Evolutionary conservation across 2,113 vertebrate genomes (phyloP).

Genomic region (Atlantisia rogersi): DNA sequence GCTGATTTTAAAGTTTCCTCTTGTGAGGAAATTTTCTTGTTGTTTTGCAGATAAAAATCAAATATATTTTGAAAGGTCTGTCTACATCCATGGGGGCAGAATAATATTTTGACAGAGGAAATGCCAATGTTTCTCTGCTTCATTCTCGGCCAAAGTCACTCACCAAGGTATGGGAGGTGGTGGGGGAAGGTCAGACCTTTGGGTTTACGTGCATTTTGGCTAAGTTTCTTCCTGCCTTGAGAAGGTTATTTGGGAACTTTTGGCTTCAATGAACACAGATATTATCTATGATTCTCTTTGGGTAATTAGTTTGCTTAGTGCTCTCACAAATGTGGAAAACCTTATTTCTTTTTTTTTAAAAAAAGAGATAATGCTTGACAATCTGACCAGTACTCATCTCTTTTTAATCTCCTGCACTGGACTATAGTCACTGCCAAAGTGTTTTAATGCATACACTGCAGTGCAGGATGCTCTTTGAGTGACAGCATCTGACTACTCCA

Average conservation of each 20-base stretch:
- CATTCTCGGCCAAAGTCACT: slow-evolving; percentile 16
- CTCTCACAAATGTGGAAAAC: neutral
- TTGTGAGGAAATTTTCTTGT: slow-evolving; percentile 53
- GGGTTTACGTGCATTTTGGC: slow-evolving; percentile 3
- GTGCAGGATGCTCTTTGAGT: neutral
- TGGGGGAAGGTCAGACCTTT: slow-evolving; percentile 10
- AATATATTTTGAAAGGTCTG: slow-evolving; percentile 52
- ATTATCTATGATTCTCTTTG: neutral
- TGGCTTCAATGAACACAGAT: neutral
- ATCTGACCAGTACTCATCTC: neutral
- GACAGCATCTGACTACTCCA: neutral
- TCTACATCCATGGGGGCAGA: slow-evolving; percentile 40
- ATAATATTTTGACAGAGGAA: slow-evolving; percentile 66
- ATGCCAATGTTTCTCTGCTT: slow-evolving; percentile 47
- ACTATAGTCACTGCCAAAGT: neutral
- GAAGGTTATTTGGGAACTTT: neutral
- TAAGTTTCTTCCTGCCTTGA: slow-evolving; percentile 8
- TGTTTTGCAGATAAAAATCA: slow-evolving; percentile 64
- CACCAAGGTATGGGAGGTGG: slow-evolving; percentile 42
- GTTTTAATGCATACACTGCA: neutral
- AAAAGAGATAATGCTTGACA: neutral
- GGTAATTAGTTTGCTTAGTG: neutral
- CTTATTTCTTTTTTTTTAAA: neutral
- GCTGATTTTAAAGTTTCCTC: slow-evolving; percentile 41
- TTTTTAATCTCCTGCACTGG: neutral